Percentiles rank a stretch among this genome's conserved stretches.
These are phyloP conservation scores for Thymallus thymallus DNA, from an alignment of 2,113 vertebrate genomes.

Conservation along the genomic window DNA sequence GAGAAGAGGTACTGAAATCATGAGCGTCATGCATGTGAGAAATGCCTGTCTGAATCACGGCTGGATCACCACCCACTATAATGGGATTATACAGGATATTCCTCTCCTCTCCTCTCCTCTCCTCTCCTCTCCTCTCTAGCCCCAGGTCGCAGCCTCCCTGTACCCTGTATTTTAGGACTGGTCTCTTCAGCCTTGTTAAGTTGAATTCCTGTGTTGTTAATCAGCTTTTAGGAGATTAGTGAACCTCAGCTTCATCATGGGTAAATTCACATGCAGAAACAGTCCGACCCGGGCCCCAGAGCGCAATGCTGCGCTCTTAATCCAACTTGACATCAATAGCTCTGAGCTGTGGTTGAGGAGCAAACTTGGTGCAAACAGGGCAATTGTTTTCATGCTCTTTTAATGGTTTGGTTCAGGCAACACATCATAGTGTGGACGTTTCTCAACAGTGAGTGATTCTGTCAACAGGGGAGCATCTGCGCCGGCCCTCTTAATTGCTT, in stretches of 20 bases:
- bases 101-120: slow-evolving; percentile 1
- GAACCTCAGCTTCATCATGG: slow-evolving; percentile 11
- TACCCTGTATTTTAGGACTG: slow-evolving; percentile 23
- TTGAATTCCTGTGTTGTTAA: slow-evolving; percentile 47
- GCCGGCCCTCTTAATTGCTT: slow-evolving; percentile 31
- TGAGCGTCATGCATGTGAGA: too few relatives aligned
- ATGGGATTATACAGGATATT: slow-evolving; percentile 27
- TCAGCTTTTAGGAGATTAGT: slow-evolving; percentile 32
- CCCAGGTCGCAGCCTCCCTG: slow-evolving; percentile 16
- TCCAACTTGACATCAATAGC: slow-evolving; percentile 63
- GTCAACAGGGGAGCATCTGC: slow-evolving; percentile 15
- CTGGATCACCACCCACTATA: slow-evolving; percentile 20
- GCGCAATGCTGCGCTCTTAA: slow-evolving; percentile 55
- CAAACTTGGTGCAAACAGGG: slow-evolving; percentile 60
- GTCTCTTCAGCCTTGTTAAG: slow-evolving; percentile 39
- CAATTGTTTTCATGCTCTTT: slow-evolving; percentile 76
- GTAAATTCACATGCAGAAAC: slow-evolving; percentile 68
- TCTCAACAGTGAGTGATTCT: slow-evolving; percentile 20
- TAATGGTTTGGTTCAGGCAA: slow-evolving; percentile 68
- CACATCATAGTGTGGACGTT: slow-evolving; percentile 73
- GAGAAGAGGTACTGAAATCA: not conserved
- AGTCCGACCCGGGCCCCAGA: not conserved
- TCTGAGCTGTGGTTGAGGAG: slow-evolving; percentile 63
- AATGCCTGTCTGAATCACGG: slow-evolving; percentile 13
- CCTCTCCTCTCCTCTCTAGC: too few relatives aligned